These are phyloP conservation scores for Lophotis ruficrista DNA, from an alignment of 2,113 vertebrate species.

Conservation along the genomic window DNA sequence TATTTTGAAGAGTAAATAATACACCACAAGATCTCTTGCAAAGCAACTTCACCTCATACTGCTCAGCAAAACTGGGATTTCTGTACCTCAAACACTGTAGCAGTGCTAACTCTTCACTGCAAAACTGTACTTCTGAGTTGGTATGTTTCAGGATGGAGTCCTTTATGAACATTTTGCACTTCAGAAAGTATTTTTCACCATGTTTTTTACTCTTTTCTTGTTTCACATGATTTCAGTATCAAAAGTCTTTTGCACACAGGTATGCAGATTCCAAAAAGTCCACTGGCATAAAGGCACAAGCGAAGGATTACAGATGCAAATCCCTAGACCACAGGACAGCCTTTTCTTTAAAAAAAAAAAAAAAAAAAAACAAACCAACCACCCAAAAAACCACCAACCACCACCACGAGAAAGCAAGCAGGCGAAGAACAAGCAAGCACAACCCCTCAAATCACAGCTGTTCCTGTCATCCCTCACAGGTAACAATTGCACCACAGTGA, in stretches of 20 bases:
- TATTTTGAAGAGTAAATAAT: slow-evolving; percentile 37
- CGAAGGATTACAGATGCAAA: neutral
- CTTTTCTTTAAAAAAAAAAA: neutral
- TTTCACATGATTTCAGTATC: neutral
- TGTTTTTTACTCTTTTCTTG: neutral
- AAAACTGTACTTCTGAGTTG: slow-evolving; percentile 37
- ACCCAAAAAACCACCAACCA: neutral
- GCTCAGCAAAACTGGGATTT: slow-evolving; percentile 39
- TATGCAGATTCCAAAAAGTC: slow-evolving; percentile 5
- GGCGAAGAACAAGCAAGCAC: neutral
- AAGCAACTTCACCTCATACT: neutral
- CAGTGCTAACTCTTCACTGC: slow-evolving; percentile 29
- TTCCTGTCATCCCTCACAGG: neutral
- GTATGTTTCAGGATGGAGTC: slow-evolving; percentile 1
- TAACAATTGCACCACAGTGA: neutral
- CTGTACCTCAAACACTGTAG: slow-evolving; percentile 30
- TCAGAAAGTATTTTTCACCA: neutral
- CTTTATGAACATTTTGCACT: slow-evolving; percentile 35
- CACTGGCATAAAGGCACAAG: neutral
- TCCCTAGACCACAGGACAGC: neutral
- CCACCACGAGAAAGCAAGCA: neutral
- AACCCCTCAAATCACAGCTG: neutral
- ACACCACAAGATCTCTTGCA: neutral
- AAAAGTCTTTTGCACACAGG: neutral
- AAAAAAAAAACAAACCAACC: neutral